Evolutionary conservation across 2,113 vertebrate genomes (phyloP), one percentile per base, ranked within the genome.

Genomic region (Nansenia antarctica): DNA sequence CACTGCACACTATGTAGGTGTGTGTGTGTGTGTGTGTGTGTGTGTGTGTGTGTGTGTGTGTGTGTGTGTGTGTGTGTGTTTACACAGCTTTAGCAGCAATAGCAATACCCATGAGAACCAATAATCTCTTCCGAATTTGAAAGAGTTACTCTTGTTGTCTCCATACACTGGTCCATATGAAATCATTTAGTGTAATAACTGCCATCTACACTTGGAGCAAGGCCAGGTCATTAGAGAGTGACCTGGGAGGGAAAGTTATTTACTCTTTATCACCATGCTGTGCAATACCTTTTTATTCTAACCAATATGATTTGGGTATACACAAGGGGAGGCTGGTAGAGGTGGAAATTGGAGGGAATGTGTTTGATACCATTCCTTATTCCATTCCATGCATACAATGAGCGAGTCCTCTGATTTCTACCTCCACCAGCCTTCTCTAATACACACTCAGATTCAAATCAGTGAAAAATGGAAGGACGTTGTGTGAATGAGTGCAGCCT

Each of bases 81-180:
- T 86, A 80, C 67, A 70, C 74, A 83, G 79, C 75, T 84, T 79
- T 70, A 68, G 55, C 52, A 67, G 77, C 72, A 79, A 77, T 79
- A 66, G 15, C 70, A 69, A 63, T 82, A 83, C 80, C 73, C 79
- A 79, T 64, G 76, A 53, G 60, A 63, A 65, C 74, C 67, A 78
- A 83, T 79, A 67, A 73, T 67, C 47, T 75, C 74, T 60, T 34
- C 52, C 74, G 53, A 64, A 71, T 62, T 42, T 63, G 53, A 82
- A 70, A 62, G 18, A 67, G 59, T 57, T 65, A 53, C 62, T 62
- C 62, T 32, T 20, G 65, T 59, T 64, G 35, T 47, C 57, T 69
- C 62, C 69, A 30, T 58, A 54, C 75, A 35, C 62, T n/a, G 58
- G n/a, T 78, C 57, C 64, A 59, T 78, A 68, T 69, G 22, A 68